Conservation (phyloP, 2,888 invertebrate genomes). For the Dryococelus australis region DNA sequence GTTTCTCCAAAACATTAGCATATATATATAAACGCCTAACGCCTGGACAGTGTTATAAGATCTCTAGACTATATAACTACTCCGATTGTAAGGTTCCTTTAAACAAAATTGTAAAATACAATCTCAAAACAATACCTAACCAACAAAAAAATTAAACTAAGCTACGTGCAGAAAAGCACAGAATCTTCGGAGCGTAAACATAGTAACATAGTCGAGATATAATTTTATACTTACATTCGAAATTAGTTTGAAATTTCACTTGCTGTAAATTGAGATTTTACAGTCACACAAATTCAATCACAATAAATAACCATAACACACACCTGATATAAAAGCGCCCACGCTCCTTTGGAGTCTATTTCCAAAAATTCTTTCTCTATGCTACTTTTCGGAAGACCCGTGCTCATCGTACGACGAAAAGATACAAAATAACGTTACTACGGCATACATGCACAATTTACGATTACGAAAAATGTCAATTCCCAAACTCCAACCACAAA, state of each 20-base stretch:
- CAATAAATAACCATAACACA: slow-evolving; percentile 17
- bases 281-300: not conserved
- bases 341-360: slow-evolving; percentile 72
- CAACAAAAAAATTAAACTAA: not conserved
- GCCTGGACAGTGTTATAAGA: too few relatives aligned
- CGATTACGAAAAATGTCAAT: slow-evolving; percentile 8
- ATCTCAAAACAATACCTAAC: not conserved
- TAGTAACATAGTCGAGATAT: too few relatives aligned
- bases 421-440: slow-evolving; percentile 27
- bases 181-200: not conserved
- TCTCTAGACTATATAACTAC: too few relatives aligned
- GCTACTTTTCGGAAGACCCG: slow-evolving; percentile 52
- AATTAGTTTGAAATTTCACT: not conserved
- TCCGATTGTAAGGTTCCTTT: too few relatives aligned
- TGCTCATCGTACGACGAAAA: slow-evolving; percentile 41
- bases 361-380: slow-evolving; percentile 78
- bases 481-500: not conserved
- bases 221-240: not conserved
- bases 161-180: not conserved
- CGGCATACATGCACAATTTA: slow-evolving; percentile 16
- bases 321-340: slow-evolving; percentile 79
- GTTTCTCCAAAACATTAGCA: too few relatives aligned
- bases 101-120: too few relatives aligned
- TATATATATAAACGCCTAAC: too few relatives aligned
- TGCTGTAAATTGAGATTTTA: not conserved